phyloP scores from a whole-genome alignment of 1,140 invertebrate species.

The Lucilia cuprina region DNA sequence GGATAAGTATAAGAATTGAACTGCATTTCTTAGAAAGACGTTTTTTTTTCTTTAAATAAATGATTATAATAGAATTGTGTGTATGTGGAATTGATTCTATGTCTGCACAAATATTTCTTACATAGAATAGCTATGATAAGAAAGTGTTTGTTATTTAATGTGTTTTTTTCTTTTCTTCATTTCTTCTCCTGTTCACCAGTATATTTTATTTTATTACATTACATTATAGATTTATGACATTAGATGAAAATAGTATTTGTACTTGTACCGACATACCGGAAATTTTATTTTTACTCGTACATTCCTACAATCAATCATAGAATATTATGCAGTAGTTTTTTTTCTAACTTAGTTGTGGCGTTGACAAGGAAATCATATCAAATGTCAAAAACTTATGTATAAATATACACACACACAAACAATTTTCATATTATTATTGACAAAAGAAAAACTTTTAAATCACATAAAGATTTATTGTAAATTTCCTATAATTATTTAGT shows the following conservation, averaged over 20 bases:
- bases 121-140: not conserved
- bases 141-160: not conserved
- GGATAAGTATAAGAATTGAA: not conserved
- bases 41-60: not conserved
- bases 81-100: not conserved
- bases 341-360: not conserved
- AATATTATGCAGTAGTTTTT: not conserved
- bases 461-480: too few species aligned
- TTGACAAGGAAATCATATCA: constrained; percentile 2
- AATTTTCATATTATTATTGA: too few species aligned
- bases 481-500: too few species aligned
- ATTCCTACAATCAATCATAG: not conserved
- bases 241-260: not conserved
- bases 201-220: not conserved
- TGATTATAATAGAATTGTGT: not conserved
- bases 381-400: not conserved
- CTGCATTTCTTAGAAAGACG: not conserved
- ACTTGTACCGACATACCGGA: not conserved
- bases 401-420: too few species aligned
- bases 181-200: not conserved
- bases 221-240: not conserved
- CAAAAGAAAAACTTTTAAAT: too few species aligned
- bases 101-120: not conserved
- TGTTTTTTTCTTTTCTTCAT: too few species aligned
- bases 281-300: not conserved